Evolutionary conservation across 1,140 invertebrate species (phyloP).

Genomic region (Pantala flavescens): DNA sequence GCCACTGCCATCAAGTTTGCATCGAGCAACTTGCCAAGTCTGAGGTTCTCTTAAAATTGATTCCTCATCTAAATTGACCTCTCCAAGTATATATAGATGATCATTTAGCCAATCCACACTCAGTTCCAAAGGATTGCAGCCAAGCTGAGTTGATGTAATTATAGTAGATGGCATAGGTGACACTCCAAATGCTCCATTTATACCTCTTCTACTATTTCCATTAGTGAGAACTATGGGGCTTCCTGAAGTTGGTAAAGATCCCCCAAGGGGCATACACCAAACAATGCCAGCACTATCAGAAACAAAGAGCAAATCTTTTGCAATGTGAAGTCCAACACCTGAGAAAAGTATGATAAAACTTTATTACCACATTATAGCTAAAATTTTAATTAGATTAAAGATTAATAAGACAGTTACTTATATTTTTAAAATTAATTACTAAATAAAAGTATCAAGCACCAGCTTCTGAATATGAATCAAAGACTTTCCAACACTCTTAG

Average conservation of each 20-base stretch:
- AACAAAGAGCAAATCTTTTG: constrained; percentile 57
- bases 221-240: neutral
- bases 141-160: constrained; percentile 20
- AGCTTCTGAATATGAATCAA: too few species aligned
- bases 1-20: constrained; percentile 56
- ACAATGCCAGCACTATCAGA: constrained; percentile 45
- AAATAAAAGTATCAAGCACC: neutral
- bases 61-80: constrained; percentile 37
- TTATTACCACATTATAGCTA: neutral
- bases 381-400: too few species aligned
- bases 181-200: constrained; percentile 22
- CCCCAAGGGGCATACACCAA: neutral
- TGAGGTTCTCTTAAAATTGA: constrained; percentile 30
- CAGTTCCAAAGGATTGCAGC: constrained; percentile 51
- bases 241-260: neutral
- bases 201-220: neutral
- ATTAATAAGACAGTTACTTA: too few species aligned
- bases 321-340: constrained; percentile 64
- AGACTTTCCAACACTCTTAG: too few species aligned
- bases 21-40: constrained; percentile 60
- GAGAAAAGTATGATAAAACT: neutral
- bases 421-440: constrained; percentile 12
- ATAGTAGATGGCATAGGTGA: constrained; percentile 22
- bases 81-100: constrained; percentile 65
- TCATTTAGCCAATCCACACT: constrained; percentile 81